phyloP scores from a whole-genome alignment of 2,113 vertebrate genomes.

The Silurus asotus region DNA sequence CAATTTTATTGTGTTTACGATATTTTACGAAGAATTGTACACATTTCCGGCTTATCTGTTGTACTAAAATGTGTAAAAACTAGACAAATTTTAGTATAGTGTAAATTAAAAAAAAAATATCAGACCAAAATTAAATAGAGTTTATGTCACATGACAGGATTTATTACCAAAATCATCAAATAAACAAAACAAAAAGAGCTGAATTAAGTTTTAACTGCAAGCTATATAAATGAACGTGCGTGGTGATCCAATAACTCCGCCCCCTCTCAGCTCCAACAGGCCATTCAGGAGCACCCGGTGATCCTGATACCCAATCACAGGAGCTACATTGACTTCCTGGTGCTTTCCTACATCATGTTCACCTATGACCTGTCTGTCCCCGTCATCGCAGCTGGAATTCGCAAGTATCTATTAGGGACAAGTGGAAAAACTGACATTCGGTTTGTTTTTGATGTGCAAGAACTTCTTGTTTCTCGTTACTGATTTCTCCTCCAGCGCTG shows the following conservation, averaged over 20 bases:
- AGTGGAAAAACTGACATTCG: background rate
- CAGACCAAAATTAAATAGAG: background rate
- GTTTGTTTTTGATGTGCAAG: background rate
- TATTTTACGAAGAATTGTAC: background rate
- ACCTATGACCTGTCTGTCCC: constrained; percentile 89
- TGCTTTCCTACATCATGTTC: constrained; percentile 88
- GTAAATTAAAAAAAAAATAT: background rate
- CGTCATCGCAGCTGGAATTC: constrained; percentile 93
- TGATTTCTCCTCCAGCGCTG: constrained; percentile 77
- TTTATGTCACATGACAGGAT: background rate
- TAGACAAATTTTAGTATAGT: background rate
- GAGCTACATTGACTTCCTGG: constrained; percentile 92
- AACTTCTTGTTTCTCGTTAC: background rate
- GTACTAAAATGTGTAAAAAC: background rate
- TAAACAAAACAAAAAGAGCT: background rate
- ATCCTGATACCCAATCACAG: constrained; percentile 95
- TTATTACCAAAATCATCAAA: background rate
- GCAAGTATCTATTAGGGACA: constrained; percentile 74
- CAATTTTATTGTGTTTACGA: background rate
- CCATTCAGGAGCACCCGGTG: constrained; percentile 85
- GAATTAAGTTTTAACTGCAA: background rate
- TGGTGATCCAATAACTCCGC: background rate
- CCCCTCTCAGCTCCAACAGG: constrained; percentile 79
- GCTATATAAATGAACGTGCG: background rate
- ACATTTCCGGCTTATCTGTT: background rate